Evolutionary conservation across 2,797 vertebrate genomes (phyloP).

Genomic region (Vireo griseus): DNA sequence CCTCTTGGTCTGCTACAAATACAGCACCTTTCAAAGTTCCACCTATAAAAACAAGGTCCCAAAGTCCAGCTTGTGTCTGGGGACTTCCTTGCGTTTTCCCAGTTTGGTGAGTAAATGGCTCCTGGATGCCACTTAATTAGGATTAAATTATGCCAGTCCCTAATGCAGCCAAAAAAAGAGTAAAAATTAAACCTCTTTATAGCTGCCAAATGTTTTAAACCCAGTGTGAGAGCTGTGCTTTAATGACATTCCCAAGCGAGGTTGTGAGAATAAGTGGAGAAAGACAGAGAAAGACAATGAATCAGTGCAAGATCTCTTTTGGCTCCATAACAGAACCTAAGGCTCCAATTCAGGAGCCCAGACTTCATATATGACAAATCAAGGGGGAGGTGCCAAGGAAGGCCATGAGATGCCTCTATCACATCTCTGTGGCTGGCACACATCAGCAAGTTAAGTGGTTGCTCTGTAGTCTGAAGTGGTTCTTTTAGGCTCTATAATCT

Average conservation of each 20-base stretch:
- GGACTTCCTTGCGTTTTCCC: not conserved
- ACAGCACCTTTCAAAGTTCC: not conserved
- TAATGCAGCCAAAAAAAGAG: not conserved
- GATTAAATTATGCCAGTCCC: not conserved
- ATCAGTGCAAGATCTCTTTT: not conserved
- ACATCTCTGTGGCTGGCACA: not conserved
- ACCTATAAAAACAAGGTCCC: not conserved
- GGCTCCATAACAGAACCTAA: rapidly evolving
- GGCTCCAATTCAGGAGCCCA: not conserved
- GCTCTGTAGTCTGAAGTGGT: not conserved
- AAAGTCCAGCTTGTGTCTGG: not conserved
- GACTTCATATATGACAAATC: not conserved
- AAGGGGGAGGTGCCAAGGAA: not conserved
- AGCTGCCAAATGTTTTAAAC: not conserved
- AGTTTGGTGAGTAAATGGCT: not conserved
- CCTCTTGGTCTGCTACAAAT: not conserved
- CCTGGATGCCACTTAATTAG: not conserved
- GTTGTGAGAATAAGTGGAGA: not conserved
- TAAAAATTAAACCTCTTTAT: not conserved
- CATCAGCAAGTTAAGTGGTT: not conserved
- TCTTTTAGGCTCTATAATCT: not conserved
- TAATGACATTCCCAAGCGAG: not conserved
- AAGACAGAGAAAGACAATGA: not conserved
- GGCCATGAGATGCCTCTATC: not conserved
- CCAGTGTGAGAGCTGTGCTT: not conserved